Evolutionary conservation across 2,797 vertebrate species (phyloP), one percentile per base, ranked within the genome.

Genomic region (Lithobates sylvaticus): DNA sequence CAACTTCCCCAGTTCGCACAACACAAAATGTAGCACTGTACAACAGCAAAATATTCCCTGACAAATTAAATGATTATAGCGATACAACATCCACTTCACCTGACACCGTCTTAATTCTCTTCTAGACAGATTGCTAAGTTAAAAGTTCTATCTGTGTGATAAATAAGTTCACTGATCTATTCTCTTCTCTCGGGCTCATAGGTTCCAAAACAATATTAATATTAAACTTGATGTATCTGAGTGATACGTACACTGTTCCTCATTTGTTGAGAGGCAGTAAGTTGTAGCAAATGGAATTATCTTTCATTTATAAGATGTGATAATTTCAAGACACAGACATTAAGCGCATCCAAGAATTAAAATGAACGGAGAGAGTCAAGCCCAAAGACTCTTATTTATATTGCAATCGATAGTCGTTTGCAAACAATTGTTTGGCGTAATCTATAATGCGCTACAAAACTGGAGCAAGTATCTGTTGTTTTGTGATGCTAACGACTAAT

Each of bases 311-410:
- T 47, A 89, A 91, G 90, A 88, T 74, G 89, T 88, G 84, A 88
- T 75, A 89, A 76, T 92, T 93, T 91, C 88, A 92, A 90, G 87
- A 81, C 88, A 89, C 91, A 91, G 87, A 89, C 82, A 91, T 83
- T 91, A 93, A 92, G 84, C 81, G 85, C 89, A 90, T 92, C 87
- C 87, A 84, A 92, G 84, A 71, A 88, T 90, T 90, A 91, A 88
- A 88, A 93, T 87, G 3, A 65, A 74, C 81, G 87, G 68, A 89
- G 88, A 89, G 89, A 92, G 76, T 84, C 47, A 64, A 88, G 85
- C 90, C 92, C 92, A 91, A 90, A 89, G 90, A 91, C 85, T 83
- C 94, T 92, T 93, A 94, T 94, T 92, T 94, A 93, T 93, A 93
- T 93, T 89, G 88, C 85, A 92, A 94, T 95, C 93, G 92, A 93